Conservation (phyloP, 2,113 vertebrate genomes). For the Neolamprologus sp. region DNA sequence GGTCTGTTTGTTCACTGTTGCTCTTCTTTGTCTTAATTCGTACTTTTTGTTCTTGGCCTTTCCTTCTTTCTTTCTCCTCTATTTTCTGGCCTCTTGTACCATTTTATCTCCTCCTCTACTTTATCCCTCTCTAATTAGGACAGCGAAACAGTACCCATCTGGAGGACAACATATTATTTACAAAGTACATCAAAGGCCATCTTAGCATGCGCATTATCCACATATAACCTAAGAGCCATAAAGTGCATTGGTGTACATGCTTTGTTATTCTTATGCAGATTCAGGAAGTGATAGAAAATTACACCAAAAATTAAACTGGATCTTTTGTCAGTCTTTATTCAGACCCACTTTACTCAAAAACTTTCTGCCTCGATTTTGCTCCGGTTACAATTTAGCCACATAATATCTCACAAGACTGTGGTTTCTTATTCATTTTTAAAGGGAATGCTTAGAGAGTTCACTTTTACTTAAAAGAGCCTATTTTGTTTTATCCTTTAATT, state of each 20-base stretch:
- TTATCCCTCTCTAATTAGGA: slow-evolving; percentile 21
- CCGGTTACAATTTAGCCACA: background rate
- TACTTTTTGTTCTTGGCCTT: background rate
- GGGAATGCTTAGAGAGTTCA: background rate
- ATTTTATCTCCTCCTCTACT: background rate
- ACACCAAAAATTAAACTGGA: background rate
- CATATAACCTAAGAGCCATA: background rate
- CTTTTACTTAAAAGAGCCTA: background rate
- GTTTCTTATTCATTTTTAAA: background rate
- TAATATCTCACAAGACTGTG: background rate
- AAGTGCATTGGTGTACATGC: background rate
- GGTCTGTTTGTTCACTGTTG: background rate
- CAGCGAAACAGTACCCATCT: background rate
- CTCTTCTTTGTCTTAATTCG: background rate
- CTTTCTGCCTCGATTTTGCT: fast-evolving
- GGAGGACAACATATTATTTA: slow-evolving; percentile 34
- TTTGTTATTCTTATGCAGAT: background rate
- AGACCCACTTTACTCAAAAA: background rate
- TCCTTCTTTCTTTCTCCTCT: background rate
- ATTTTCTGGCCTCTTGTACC: background rate
- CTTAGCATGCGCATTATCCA: background rate
- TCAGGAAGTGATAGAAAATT: background rate
- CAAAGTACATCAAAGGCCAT: background rate
- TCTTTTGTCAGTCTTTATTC: background rate
- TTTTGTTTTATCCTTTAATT: background rate